phyloP scores from a whole-genome alignment of 1,140 invertebrate species.

The Solenopsis fugax region DNA sequence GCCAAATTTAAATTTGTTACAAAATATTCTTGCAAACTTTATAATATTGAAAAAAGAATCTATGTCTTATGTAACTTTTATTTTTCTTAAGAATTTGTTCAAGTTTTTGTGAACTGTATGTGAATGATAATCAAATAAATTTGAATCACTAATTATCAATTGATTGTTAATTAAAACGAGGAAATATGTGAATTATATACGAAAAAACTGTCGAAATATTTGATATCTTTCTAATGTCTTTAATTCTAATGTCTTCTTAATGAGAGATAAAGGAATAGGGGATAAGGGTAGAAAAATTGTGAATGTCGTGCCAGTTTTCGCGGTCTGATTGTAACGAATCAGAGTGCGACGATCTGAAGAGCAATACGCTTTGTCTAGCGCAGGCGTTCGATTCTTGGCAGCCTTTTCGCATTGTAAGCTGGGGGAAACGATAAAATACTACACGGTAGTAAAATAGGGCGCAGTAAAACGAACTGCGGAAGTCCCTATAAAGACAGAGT shows the following conservation, averaged over 20 bases:
- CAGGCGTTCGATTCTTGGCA: constrained; percentile 30
- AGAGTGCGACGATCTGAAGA: constrained; percentile 2
- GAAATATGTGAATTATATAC: not conserved
- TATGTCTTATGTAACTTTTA: not conserved
- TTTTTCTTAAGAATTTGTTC: not conserved
- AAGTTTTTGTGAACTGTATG: not conserved
- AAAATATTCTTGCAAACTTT: not conserved
- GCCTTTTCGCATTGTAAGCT: constrained; percentile 28
- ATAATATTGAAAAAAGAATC: not conserved
- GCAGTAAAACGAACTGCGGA: constrained; percentile 40
- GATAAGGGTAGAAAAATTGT: constrained; percentile 11
- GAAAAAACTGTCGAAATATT: not conserved
- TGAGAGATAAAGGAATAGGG: not conserved
- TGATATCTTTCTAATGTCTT: not conserved
- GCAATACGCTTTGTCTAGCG: constrained; percentile 1
- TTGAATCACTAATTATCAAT: not conserved
- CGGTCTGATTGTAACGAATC: not conserved
- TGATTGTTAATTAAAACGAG: not conserved
- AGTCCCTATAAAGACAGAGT: constrained; percentile 46
- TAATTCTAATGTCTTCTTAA: not conserved
- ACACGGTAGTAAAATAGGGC: constrained; percentile 59
- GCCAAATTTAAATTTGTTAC: not conserved
- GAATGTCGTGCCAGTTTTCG: not conserved
- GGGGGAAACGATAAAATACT: constrained; percentile 52
- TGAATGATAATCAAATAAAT: not conserved